Percentiles rank a stretch among this genome's conserved stretches.
These are phyloP conservation scores for Gambelia wislizenii DNA, from an alignment of 2,797 vertebrate genomes.

Conservation along the genomic window DNA sequence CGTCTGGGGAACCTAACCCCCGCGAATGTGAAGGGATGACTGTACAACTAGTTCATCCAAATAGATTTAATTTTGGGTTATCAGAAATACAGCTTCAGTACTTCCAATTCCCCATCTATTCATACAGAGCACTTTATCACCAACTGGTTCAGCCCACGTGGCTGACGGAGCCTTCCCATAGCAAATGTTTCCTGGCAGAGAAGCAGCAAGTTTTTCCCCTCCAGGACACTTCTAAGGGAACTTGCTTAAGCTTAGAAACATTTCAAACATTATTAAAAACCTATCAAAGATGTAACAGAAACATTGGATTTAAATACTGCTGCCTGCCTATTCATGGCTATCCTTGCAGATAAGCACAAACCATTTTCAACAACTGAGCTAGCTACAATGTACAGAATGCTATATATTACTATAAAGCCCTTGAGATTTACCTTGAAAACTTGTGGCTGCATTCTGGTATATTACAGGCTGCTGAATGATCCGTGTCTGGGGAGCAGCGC, in stretches of 20 bases:
- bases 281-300: rapidly evolving
- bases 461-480: conserved; percentile 95
- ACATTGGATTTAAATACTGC: not conserved
- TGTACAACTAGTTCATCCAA: not conserved
- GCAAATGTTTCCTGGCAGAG: too few species aligned
- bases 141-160: not conserved
- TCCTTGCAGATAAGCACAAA: not conserved
- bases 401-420: not conserved
- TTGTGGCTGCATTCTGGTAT: conserved; percentile 90
- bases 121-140: not conserved
- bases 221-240: too few species aligned
- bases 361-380: too few species aligned
- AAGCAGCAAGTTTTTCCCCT: too few species aligned
- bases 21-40: too few species aligned
- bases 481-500: conserved; percentile 86
- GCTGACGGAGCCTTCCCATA: not conserved
- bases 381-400: not conserved
- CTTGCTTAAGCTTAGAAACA: not conserved
- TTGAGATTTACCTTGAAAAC: conserved; percentile 89
- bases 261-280: not conserved
- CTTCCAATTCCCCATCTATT: not conserved
- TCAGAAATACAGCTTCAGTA: not conserved
- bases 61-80: not conserved
- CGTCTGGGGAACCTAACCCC: too few species aligned
- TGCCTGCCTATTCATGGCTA: not conserved